Evolutionary conservation across 2,888 invertebrate species (phyloP).

Genomic region (Sphinx pinastri): DNA sequence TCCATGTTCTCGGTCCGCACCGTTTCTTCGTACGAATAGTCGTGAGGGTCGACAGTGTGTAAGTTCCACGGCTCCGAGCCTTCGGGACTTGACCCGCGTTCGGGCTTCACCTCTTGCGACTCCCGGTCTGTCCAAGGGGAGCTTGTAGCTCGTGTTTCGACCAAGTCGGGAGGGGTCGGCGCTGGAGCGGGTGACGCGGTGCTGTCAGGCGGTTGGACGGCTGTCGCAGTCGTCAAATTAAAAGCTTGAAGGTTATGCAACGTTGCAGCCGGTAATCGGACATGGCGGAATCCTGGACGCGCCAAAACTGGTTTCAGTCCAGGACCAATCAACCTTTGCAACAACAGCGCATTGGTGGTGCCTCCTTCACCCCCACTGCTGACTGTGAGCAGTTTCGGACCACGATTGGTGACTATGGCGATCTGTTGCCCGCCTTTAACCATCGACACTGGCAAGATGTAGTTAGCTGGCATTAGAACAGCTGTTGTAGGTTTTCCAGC

Average conservation of each 20-base stretch:
- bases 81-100: conserved; percentile 68
- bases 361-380: conserved; percentile 69
- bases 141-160: conserved; percentile 66
- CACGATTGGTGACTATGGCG: conserved; percentile 88
- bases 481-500: conserved; percentile 86
- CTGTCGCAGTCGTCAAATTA: conserved; percentile 62
- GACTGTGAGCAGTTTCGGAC: conserved; percentile 81
- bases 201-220: conserved; percentile 65
- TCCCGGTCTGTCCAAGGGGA: conserved; percentile 73
- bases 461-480: conserved; percentile 89
- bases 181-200: conserved; percentile 63
- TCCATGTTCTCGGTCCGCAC: conserved; percentile 72
- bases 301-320: conserved; percentile 82
- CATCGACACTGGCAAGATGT: conserved; percentile 88
- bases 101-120: conserved; percentile 60
- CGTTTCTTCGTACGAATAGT: conserved; percentile 75
- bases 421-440: conserved; percentile 89
- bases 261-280: conserved; percentile 73
- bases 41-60: conserved; percentile 62
- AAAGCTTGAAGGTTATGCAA: conserved; percentile 75
- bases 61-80: conserved; percentile 75
- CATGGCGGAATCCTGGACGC: conserved; percentile 83
- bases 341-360: conserved; percentile 85
- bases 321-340: conserved; percentile 87
- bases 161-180: conserved; percentile 67